Evolutionary conservation across 2,113 vertebrate genomes (phyloP).

Genomic region (Pelodiscus sinensis): DNA sequence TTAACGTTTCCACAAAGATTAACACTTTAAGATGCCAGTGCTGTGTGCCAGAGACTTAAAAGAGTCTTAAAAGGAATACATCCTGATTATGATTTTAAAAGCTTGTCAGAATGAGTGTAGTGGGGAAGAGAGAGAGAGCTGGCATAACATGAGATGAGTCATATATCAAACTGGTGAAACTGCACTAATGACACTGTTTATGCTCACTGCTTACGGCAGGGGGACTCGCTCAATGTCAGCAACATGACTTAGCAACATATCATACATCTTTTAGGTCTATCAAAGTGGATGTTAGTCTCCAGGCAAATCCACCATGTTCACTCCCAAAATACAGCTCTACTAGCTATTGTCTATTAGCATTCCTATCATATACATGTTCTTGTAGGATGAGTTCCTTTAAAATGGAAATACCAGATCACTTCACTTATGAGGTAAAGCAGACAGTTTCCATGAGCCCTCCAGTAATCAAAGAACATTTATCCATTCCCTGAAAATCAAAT

Average conservation of each 20-base stretch:
- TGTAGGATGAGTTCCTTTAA: slow-evolving; percentile 56
- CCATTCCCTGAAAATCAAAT: neutral
- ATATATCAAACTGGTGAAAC: neutral
- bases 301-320: neutral
- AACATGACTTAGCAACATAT: neutral
- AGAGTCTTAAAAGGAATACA: neutral
- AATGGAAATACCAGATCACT: slow-evolving; percentile 51
- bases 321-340: slow-evolving; percentile 17
- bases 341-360: neutral
- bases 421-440: slow-evolving; percentile 36
- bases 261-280: neutral
- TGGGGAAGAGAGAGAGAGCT: neutral
- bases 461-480: neutral
- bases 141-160: neutral
- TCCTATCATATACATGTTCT: slow-evolving; percentile 30
- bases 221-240: neutral
- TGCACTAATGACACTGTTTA: neutral
- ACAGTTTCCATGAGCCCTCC: slow-evolving; percentile 20
- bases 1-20: neutral
- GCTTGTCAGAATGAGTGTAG: neutral
- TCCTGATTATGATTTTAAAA: neutral
- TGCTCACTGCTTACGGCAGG: neutral
- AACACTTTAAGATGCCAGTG: neutral
- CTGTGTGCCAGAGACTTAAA: neutral
- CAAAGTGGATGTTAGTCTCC: neutral